Evolutionary conservation across 2,113 vertebrate genomes (phyloP).

Genomic region (Solea senegalensis): DNA sequence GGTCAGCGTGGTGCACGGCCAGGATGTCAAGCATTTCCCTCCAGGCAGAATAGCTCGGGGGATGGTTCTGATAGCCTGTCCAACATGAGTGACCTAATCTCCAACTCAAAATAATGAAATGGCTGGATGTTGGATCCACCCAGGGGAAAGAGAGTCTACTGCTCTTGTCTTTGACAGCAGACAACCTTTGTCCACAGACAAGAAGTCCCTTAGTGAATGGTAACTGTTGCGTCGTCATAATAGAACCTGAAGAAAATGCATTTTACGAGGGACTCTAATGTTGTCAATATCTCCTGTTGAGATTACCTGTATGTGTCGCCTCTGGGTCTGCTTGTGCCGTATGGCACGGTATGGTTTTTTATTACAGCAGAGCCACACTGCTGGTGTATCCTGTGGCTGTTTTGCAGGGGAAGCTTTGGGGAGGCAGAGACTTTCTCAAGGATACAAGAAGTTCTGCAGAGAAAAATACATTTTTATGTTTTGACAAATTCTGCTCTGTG

Average conservation of each 20-base stretch:
- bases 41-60: constrained; percentile 23
- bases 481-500: too few species aligned
- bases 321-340: background rate
- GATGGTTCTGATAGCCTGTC: constrained; percentile 49
- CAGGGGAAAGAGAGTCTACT: constrained; percentile 7
- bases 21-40: constrained; percentile 27
- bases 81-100: constrained; percentile 51
- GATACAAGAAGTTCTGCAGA: too few species aligned
- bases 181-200: background rate
- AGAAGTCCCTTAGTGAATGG: constrained; percentile 12
- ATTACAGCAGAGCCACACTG: background rate
- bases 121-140: constrained; percentile 35
- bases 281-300: constrained; percentile 26
- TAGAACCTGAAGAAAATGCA: constrained; percentile 7
- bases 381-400: background rate
- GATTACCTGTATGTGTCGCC: background rate
- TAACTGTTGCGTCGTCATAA: constrained; percentile 20
- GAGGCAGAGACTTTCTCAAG: background rate
- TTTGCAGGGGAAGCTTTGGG: background rate
- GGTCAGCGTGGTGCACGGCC: constrained; percentile 3
- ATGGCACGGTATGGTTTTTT: constrained; percentile 3
- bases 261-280: constrained; percentile 9
- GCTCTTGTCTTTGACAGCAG: background rate
- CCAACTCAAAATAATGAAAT: constrained; percentile 52
- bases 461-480: too few species aligned